A percentile compares a stretch with the other conserved stretches of the same genome.
Evolutionary conservation across 2,888 invertebrate species (phyloP).

Genomic region (Congeria kusceri): DNA sequence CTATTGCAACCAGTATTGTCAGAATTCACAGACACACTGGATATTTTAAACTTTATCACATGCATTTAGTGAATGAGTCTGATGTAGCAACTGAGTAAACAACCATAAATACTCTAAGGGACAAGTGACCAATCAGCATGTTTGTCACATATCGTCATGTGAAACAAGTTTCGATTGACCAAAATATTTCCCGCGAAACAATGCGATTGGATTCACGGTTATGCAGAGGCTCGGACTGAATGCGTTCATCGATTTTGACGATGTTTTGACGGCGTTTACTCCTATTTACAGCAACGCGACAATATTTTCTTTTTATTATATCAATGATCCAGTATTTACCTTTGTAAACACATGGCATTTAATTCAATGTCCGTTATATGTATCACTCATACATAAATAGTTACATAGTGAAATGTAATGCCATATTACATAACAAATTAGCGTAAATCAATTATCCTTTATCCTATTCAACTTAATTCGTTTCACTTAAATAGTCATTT

Average conservation of each 20-base stretch:
- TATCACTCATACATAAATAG: too few relatives aligned
- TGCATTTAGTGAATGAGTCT: constrained; percentile 21
- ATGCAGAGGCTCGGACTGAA: neutral
- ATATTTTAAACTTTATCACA: too few relatives aligned
- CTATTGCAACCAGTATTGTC: neutral
- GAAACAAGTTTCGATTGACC: constrained; percentile 18
- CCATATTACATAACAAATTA: too few relatives aligned
- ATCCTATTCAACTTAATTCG: too few relatives aligned
- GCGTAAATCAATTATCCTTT: too few relatives aligned
- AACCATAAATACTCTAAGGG: constrained; percentile 70
- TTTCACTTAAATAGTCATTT: too few relatives aligned
- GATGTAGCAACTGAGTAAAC: constrained; percentile 78
- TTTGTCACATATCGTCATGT: constrained; percentile 32
- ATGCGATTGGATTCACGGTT: constrained; percentile 40
- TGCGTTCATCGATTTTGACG: constrained; percentile 14
- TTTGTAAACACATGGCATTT: too few relatives aligned
- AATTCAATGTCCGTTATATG: too few relatives aligned
- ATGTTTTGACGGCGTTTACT: constrained; percentile 42
- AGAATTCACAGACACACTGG: too few relatives aligned
- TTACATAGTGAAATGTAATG: too few relatives aligned
- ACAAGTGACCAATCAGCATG: constrained; percentile 48
- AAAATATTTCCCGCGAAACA: constrained; percentile 15
- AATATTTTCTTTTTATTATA: constrained; percentile 17
- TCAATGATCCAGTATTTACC: neutral
- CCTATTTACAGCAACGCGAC: constrained; percentile 32